Conservation (phyloP, 1,140 invertebrate genomes). For the Camponotus pennsylvanicus region DNA sequence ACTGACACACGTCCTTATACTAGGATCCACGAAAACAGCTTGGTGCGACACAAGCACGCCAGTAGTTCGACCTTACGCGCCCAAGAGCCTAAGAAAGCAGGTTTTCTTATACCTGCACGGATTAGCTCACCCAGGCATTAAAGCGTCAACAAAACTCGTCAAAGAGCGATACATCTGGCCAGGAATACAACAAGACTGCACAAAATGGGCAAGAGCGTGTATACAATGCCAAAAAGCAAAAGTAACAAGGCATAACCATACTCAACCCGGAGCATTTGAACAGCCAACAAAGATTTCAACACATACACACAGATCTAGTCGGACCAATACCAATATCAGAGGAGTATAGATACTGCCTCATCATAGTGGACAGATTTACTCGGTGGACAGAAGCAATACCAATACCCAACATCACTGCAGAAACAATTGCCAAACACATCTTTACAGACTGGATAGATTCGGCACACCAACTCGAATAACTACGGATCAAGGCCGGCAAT, state of each 20-base stretch:
- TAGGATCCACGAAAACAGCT: background rate
- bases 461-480: background rate
- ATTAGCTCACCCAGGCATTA: constrained; percentile 78
- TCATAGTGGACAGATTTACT: too few species aligned
- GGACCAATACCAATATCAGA: too few species aligned
- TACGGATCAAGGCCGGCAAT: background rate
- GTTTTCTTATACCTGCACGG: constrained; percentile 68
- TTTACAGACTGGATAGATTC: background rate
- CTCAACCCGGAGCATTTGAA: too few species aligned
- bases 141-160: constrained; percentile 78
- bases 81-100: background rate
- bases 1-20: background rate
- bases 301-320: too few species aligned
- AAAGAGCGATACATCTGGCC: constrained; percentile 83
- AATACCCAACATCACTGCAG: background rate
- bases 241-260: background rate
- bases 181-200: background rate
- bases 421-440: background rate
- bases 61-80: background rate
- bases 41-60: background rate
- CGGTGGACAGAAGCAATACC: background rate
- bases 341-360: too few species aligned
- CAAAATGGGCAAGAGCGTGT: background rate
- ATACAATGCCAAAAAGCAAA: constrained; percentile 4
- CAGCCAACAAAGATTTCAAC: too few species aligned